phyloP scores from a whole-genome alignment of 2,888 invertebrate species.

The Caenorhabditis uteleia region DNA sequence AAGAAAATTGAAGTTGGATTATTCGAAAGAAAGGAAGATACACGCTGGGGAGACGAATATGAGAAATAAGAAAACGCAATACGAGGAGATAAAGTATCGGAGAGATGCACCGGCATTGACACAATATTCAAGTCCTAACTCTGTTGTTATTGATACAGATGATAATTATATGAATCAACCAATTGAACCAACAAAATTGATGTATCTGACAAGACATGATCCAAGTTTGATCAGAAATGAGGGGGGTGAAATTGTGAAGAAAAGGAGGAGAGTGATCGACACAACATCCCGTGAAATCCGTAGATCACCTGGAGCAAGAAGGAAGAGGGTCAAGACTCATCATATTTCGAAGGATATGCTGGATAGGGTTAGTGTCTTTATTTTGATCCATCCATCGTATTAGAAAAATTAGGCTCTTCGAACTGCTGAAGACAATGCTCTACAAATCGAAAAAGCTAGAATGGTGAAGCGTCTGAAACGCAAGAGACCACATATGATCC shows the following conservation, averaged over 20 bases:
- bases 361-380: no score
- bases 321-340: conserved; percentile 3
- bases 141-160: conserved; percentile 15
- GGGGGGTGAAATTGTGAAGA: no score
- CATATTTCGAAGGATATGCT: no score
- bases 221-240: conserved; percentile 17
- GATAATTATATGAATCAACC: conserved; percentile 26
- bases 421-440: no score
- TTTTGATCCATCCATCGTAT: no score
- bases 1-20: conserved; percentile 12
- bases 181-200: conserved; percentile 23
- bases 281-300: conserved; percentile 6
- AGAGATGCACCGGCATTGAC: conserved; percentile 25
- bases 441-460: no score
- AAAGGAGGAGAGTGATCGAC: neutral
- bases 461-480: no score
- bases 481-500: no score
- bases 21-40: conserved; percentile 8
- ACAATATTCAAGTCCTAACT: conserved; percentile 2
- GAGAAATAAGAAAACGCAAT: conserved; percentile 4
- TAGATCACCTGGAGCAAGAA: conserved; percentile 12
- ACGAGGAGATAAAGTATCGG: conserved; percentile 14
- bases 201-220: conserved; percentile 16
- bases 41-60: conserved; percentile 10
- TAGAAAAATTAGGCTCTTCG: no score